A percentile compares a stretch with the other conserved stretches of the same genome.
Evolutionary conservation across 2,888 invertebrate genomes (phyloP).

Genomic region (Platycheirus rosarum): DNA sequence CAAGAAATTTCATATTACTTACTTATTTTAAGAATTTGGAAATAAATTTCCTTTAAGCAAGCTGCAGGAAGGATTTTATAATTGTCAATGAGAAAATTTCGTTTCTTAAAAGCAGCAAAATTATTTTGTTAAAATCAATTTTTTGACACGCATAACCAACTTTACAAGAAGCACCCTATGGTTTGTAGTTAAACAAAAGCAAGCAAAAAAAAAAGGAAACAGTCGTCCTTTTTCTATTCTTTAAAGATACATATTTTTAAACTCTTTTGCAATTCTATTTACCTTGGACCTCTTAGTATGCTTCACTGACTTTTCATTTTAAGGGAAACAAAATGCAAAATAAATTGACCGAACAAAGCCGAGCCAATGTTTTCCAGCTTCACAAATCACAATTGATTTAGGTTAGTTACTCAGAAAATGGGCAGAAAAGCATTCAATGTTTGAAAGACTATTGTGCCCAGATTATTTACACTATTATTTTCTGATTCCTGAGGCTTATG

Average conservation of each 20-base stretch:
- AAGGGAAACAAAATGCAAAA: slow-evolving; percentile 17
- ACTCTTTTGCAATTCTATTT: slow-evolving; percentile 51
- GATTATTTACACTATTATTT: neutral
- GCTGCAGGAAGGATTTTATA: no score
- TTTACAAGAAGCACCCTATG: slow-evolving; percentile 5
- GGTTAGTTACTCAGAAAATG: neutral
- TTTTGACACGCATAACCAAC: no score
- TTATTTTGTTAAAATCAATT: no score
- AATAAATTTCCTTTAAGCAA: no score
- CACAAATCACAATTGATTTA: slow-evolving; percentile 16
- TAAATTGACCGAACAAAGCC: slow-evolving; percentile 44
- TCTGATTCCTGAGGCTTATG: neutral
- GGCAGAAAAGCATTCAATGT: neutral
- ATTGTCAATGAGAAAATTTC: neutral
- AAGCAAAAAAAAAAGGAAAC: no score
- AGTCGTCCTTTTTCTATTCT: neutral
- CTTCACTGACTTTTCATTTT: slow-evolving; percentile 38
- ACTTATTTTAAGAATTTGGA: no score
- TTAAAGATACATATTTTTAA: slow-evolving; percentile 37
- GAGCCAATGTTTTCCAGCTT: slow-evolving; percentile 43
- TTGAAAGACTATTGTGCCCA: neutral
- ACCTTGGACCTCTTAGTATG: slow-evolving; percentile 50
- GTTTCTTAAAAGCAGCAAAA: no score
- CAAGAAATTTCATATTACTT: no score
- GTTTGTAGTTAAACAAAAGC: neutral